A percentile compares a stretch with the other conserved stretches of the same genome.
These are phyloP conservation scores for Pongo pygmaeus DNA, from an alignment of 2,113 vertebrate genomes.

Conservation along the genomic window DNA sequence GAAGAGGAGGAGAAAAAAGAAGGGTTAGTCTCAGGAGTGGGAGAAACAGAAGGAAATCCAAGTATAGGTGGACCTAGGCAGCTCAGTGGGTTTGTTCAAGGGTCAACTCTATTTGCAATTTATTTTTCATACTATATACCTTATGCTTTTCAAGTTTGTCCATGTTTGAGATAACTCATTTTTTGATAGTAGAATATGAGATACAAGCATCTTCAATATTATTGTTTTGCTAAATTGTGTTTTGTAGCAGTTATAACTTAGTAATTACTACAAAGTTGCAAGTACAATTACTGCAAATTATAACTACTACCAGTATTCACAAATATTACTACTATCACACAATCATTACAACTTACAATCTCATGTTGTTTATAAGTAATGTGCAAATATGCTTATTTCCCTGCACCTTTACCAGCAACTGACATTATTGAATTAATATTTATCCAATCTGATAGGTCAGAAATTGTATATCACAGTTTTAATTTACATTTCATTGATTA, in stretches of 20 bases:
- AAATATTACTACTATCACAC: background rate
- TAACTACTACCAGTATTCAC: background rate
- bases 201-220: background rate
- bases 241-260: background rate
- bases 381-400: background rate
- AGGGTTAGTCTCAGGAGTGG: background rate
- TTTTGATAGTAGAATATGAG: background rate
- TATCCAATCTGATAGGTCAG: background rate
- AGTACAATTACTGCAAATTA: background rate
- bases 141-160: background rate
- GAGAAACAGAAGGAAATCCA: background rate
- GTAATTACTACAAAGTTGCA: background rate
- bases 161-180: background rate
- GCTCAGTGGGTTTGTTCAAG: background rate
- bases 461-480: background rate
- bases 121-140: background rate
- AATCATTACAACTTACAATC: background rate
- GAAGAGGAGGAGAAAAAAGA: background rate
- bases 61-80: background rate
- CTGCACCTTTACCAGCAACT: background rate
- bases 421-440: background rate
- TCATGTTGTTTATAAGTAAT: background rate
- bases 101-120: background rate
- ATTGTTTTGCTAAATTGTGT: background rate
- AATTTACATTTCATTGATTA: background rate